phyloP scores from a whole-genome alignment of 2,888 invertebrate species.

The Calliphora vomitoria region DNA sequence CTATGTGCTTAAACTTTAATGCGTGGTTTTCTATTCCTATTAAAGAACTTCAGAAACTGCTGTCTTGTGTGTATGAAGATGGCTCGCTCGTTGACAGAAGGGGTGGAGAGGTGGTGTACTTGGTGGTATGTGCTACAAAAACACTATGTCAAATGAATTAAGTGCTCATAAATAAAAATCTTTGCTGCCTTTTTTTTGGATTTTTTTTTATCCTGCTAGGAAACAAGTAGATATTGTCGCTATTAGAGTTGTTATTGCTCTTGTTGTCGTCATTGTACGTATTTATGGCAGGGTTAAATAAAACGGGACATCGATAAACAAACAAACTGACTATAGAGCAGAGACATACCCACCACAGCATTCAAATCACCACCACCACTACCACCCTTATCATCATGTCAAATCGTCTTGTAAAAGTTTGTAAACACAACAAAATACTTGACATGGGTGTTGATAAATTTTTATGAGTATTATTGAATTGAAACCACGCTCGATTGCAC shows the following conservation, averaged over 20 bases:
- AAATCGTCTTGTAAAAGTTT: conserved; percentile 80
- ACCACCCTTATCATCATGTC: conserved; percentile 71
- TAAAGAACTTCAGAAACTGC: not conserved
- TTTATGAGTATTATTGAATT: conserved; percentile 75
- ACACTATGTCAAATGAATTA: conserved; percentile 72
- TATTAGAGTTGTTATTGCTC: conserved; percentile 32
- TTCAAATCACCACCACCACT: conserved; percentile 45
- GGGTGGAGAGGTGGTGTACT: not conserved
- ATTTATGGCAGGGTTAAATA: conserved; percentile 27
- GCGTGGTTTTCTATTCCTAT: not conserved
- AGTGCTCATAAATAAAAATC: conserved; percentile 76
- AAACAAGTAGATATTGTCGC: conserved; percentile 47
- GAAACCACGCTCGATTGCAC: conserved; percentile 75
- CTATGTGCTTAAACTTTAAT: no score
- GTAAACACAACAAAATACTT: conserved; percentile 82
- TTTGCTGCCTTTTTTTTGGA: conserved; percentile 38
- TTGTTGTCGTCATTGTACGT: not conserved
- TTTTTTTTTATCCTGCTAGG: conserved; percentile 15
- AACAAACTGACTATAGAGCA: conserved; percentile 9
- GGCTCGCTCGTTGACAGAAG: not conserved
- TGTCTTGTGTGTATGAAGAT: not conserved
- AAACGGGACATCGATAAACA: conserved; percentile 48
- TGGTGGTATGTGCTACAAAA: conserved; percentile 39
- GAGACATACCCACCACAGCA: conserved; percentile 37
- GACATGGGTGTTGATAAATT: conserved; percentile 80